Evolutionary conservation across 2,113 vertebrate genomes (phyloP).

Genomic region (Bos indicus): DNA sequence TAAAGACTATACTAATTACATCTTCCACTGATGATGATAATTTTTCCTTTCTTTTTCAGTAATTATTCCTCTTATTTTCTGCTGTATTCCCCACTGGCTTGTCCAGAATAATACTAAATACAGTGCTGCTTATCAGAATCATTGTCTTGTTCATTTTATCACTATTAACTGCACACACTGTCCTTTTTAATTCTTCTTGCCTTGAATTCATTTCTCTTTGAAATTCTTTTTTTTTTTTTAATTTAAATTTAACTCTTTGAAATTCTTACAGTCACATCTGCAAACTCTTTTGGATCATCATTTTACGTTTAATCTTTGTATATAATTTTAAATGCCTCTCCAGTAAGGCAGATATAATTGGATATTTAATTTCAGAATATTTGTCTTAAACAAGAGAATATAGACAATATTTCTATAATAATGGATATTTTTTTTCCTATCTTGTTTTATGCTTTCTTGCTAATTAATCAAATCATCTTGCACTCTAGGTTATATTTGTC

Average conservation of each 20-base stretch:
- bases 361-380: constrained; percentile 35
- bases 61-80: constrained; percentile 50
- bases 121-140: not conserved
- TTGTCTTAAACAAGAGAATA: not conserved
- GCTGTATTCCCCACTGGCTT: not conserved
- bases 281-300: not conserved
- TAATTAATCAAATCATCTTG: not conserved
- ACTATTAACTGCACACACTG: not conserved
- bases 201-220: not conserved
- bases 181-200: not conserved
- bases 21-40: constrained; percentile 51
- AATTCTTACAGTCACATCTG: not conserved
- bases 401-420: not conserved
- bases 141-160: not conserved
- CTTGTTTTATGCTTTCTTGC: not conserved
- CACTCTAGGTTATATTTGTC: not conserved
- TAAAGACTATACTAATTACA: constrained; percentile 43
- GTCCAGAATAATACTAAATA: constrained; percentile 30
- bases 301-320: not conserved
- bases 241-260: too few species aligned
- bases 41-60: constrained; percentile 40
- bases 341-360: not conserved
- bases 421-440: not conserved
- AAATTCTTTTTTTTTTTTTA: not conserved
- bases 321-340: not conserved